phyloP scores from a whole-genome alignment of 2,888 invertebrate species.

The Ellobium chinense region DNA sequence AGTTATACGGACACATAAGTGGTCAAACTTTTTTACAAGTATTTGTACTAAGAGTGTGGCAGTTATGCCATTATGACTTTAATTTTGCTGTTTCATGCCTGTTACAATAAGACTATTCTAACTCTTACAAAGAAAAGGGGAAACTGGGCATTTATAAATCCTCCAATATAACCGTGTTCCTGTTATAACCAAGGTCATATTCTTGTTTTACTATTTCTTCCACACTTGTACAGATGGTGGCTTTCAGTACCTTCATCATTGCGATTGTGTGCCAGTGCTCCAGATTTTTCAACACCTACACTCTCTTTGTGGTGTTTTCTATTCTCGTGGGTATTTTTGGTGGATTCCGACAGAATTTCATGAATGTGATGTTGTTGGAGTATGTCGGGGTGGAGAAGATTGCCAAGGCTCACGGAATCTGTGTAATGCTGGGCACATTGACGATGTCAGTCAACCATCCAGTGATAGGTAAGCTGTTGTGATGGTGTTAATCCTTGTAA shows the following conservation, averaged over 20 bases:
- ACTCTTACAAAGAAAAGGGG: too few species aligned
- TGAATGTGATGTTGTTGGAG: constrained; percentile 23
- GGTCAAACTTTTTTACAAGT: too few species aligned
- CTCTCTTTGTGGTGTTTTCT: constrained; percentile 16
- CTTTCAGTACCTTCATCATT: constrained; percentile 9
- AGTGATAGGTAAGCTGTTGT: constrained; percentile 23
- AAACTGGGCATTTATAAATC: too few species aligned
- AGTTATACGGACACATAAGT: too few species aligned
- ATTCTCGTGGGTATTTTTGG: constrained; percentile 32
- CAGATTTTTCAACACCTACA: constrained; percentile 9
- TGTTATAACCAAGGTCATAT: too few species aligned
- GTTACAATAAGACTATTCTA: too few species aligned
- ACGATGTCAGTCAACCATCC: constrained; percentile 27
- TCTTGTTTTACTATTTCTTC: background rate
- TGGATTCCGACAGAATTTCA: constrained; percentile 34
- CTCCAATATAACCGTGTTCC: too few species aligned
- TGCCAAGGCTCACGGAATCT: constrained; percentile 18
- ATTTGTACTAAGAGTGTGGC: too few species aligned
- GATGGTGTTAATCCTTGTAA: too few species aligned
- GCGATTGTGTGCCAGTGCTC: constrained; percentile 5
- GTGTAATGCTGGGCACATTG: constrained; percentile 3
- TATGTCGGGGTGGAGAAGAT: constrained; percentile 21
- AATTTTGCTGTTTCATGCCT: too few species aligned
- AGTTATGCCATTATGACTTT: too few species aligned
- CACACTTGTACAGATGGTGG: constrained; percentile 5